Conservation (phyloP, 1,140 invertebrate genomes). For the Pseudomyrmex flavicornis region DNA sequence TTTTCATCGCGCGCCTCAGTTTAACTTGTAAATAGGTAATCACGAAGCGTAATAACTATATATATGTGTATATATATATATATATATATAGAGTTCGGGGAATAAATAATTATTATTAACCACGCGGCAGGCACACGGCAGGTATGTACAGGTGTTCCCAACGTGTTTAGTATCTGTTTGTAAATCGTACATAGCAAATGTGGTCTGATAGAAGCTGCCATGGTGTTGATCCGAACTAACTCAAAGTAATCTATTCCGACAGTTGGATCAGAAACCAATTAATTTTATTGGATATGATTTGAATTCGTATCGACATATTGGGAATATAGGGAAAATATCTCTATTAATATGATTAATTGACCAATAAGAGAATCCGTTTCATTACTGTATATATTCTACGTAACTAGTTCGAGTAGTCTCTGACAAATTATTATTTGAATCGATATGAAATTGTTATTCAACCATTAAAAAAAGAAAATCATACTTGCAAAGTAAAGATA, state of each 20-base stretch:
- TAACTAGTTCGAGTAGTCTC: not conserved
- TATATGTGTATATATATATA: not conserved
- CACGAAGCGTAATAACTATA: conserved; percentile 26
- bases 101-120: conserved; percentile 35
- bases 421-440: conserved; percentile 29
- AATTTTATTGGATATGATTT: conserved; percentile 40
- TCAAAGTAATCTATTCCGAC: conserved; percentile 11
- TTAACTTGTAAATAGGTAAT: conserved; percentile 43
- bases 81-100: not conserved
- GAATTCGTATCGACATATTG: conserved; percentile 16
- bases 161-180: conserved; percentile 28
- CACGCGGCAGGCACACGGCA: not conserved
- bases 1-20: conserved; percentile 12
- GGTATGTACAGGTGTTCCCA: too few relatives aligned
- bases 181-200: conserved; percentile 41
- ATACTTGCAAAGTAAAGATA: not conserved
- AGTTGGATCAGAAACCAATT: conserved; percentile 25
- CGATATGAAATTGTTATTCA: conserved; percentile 11
- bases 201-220: not conserved
- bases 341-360: conserved; percentile 37
- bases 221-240: conserved; percentile 24
- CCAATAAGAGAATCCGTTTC: conserved; percentile 1
- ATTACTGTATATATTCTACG: conserved; percentile 9
- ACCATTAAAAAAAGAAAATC: not conserved
- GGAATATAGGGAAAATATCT: conserved; percentile 34